Conservation (phyloP, 92 coral and sea anemone genomes). For the Phymanthus crucifer region DNA sequence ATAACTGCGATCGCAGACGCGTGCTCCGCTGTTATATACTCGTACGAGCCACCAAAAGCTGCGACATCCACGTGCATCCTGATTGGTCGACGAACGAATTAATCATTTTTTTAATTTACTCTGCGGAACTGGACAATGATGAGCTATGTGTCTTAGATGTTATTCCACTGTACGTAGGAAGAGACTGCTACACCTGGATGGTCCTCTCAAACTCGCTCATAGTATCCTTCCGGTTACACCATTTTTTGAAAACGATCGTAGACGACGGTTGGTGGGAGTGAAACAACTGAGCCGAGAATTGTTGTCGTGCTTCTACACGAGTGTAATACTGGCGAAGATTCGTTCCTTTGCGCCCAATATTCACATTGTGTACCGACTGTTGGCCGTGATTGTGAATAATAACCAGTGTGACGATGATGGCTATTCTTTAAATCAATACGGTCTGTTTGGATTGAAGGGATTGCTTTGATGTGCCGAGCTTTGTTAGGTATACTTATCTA, state of each 20-base stretch:
- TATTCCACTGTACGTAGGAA: conserved; percentile 49
- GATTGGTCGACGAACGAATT: conserved; percentile 72
- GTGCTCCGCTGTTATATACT: conserved; percentile 33
- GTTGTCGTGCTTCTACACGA: conserved; percentile 31
- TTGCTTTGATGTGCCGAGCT: conserved; percentile 75
- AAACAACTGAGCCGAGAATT: conserved; percentile 27
- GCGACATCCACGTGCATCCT: conserved; percentile 40
- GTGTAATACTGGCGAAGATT: conserved; percentile 3
- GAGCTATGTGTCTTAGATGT: conserved; percentile 39
- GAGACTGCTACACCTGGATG: conserved; percentile 38
- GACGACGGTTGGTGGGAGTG: conserved; percentile 15
- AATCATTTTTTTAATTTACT: conserved; percentile 80
- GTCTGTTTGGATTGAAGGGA: conserved; percentile 49
- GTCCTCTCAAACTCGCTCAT: conserved; percentile 19
- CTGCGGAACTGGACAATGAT: conserved; percentile 66
- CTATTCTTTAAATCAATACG: conserved; percentile 17
- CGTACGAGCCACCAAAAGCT: conserved; percentile 55
- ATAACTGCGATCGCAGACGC: conserved; percentile 17
- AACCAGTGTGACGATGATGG: conserved; percentile 25
- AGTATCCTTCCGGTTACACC: conserved; percentile 47
- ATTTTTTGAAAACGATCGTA: conserved; percentile 17
- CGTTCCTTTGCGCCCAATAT: conserved; percentile 3
- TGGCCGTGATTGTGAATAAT: conserved; percentile 34
- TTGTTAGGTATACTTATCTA: conserved; percentile 40
- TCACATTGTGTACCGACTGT: conserved; percentile 5